Conservation (phyloP, 2,888 invertebrate genomes). For the Leuctra nigra region DNA sequence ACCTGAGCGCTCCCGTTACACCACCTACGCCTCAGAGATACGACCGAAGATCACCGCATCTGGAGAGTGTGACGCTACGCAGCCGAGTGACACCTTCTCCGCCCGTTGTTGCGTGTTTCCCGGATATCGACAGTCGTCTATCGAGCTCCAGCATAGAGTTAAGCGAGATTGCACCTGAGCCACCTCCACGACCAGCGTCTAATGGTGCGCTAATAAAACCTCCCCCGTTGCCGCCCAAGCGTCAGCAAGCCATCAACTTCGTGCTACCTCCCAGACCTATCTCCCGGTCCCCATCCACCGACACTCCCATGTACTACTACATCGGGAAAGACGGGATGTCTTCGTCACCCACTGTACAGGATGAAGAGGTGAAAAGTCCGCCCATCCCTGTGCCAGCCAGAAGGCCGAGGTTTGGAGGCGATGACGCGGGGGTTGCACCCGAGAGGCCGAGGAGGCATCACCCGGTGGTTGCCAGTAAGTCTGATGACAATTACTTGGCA, state of each 20-base stretch:
- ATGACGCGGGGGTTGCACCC: conserved; percentile 39
- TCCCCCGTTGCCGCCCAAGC: conserved; percentile 67
- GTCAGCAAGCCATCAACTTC: conserved; percentile 50
- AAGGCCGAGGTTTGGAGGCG: conserved; percentile 45
- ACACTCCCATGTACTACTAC: conserved; percentile 48
- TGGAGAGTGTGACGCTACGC: conserved; percentile 31
- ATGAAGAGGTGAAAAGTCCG: conserved; percentile 43
- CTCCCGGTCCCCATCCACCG: conserved; percentile 51
- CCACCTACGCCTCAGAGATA: conserved; percentile 24
- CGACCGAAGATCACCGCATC: conserved; percentile 28
- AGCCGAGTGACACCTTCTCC: conserved; percentile 27
- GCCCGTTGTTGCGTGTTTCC: conserved; percentile 25
- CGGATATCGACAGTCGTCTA: conserved; percentile 32
- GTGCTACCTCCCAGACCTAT: conserved; percentile 61
- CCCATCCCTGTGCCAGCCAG: conserved; percentile 56
- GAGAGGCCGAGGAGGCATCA: conserved; percentile 37
- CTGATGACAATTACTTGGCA: conserved; percentile 58
- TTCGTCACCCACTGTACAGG: conserved; percentile 29
- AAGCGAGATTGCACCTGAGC: conserved; percentile 48
- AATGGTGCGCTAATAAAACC: conserved; percentile 57
- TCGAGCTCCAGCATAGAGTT: conserved; percentile 37
- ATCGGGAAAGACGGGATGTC: conserved; percentile 43
- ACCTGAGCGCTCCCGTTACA: conserved; percentile 22
- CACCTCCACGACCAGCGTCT: conserved; percentile 61
- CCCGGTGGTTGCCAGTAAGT: conserved; percentile 44